A percentile compares a stretch with the other conserved stretches of the same genome.
phyloP scores from a whole-genome alignment of 2,797 vertebrate genomes.

The Muraenolepis orangiensis region DNA sequence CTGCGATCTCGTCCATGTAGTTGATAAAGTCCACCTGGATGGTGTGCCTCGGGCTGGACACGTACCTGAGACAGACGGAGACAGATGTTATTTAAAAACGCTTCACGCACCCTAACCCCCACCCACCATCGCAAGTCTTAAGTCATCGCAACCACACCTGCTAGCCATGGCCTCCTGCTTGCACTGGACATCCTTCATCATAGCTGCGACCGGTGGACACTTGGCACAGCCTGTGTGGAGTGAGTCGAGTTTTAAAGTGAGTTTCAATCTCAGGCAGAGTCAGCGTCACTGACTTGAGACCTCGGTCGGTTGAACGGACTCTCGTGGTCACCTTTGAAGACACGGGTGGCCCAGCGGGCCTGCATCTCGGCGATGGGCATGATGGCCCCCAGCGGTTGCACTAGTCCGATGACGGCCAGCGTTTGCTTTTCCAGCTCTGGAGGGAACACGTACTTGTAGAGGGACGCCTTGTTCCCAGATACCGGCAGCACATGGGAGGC shows the following conservation, averaged over 20 bases:
- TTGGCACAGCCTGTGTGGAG: slow-evolving; percentile 57
- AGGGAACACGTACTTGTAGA: slow-evolving; percentile 79
- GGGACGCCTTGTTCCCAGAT: slow-evolving; percentile 61
- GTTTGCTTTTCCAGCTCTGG: slow-evolving; percentile 67
- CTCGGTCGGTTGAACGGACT: not conserved
- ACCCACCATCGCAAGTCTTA: not conserved
- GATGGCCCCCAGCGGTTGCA: slow-evolving; percentile 76
- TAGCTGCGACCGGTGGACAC: slow-evolving; percentile 63
- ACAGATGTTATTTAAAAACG: not conserved
- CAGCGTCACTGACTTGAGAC: not conserved
- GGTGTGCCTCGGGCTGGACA: slow-evolving; percentile 81
- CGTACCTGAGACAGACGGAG: slow-evolving; percentile 71
- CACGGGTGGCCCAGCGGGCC: slow-evolving; percentile 74
- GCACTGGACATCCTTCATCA: slow-evolving; percentile 66
- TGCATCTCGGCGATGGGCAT: slow-evolving; percentile 82
- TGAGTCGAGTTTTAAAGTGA: not conserved
- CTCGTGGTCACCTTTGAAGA: slow-evolving; percentile 75
- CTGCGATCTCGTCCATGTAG: slow-evolving; percentile 86
- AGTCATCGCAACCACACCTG: slow-evolving; percentile 53
- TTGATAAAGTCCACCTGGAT: slow-evolving; percentile 82
- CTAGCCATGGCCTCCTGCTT: slow-evolving; percentile 62
- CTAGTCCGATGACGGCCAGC: slow-evolving; percentile 73
- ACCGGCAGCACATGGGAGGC: slow-evolving; percentile 62
- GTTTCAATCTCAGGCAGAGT: not conserved
- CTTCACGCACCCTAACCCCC: not conserved